Base-by-base conservation (phyloP, 2,797 vertebrate genomes). In the Microchirus variegatus region DNA sequence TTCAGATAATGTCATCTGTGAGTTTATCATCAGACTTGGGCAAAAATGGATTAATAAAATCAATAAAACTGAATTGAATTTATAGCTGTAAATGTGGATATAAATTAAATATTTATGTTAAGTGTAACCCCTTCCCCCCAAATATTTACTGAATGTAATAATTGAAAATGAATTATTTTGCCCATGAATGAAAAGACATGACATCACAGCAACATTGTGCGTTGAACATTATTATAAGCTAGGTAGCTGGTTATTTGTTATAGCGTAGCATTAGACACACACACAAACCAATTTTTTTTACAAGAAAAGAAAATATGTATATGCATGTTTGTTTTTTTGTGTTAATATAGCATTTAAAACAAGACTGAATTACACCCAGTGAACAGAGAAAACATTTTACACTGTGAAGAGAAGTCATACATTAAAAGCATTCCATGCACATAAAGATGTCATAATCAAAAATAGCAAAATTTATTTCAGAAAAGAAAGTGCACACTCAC, bases 371-470 rank as follows among this genome's bases (percentile, higher is more conserved):
- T 70, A 78, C 78, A 85, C 56, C 52, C 26, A 74, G 47, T 63
- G 63, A 83, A 86, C 76, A 70, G 73, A 72, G 67, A 78, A 69
- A 80, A 83, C 56, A 70, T 78, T 82, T 72, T 67, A 87, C 62
- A 90, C 58, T 65, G 65, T 64, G 70, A 82, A 75, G 75, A 68
- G 67, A 77, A 87, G 5, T 77, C 14, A 40, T 74, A 89, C 75
- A 65, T 51, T 75, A 53, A 90, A 90, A 85, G 79, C 92, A 93
- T 93, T 91, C 90, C 92, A 91, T 92, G 92, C 92, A 88, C 53
- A 82, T 55, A 71, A 49, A 77, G 18, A 62, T 73, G 76, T 72
- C 46, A 79, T 67, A 61, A 51, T 75, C 45, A 67, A 68, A 78
- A 41, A 38, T 22, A 38, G 62, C 66, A 73, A 56, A 78, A 46